phyloP scores from a whole-genome alignment of 2,113 vertebrate genomes.

The Alligator mississippiensis region DNA sequence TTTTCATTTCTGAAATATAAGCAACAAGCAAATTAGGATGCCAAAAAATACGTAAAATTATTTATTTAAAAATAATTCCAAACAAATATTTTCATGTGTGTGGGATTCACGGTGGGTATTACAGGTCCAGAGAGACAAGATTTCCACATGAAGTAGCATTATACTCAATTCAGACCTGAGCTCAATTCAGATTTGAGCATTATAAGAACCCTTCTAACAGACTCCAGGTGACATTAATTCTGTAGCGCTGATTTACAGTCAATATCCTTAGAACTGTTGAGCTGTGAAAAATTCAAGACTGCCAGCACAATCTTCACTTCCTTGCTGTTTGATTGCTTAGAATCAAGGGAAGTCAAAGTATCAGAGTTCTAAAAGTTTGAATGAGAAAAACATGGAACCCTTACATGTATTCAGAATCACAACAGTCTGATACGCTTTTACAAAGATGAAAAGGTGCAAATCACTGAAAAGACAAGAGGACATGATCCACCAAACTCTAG shows the following conservation, averaged over 20 bases:
- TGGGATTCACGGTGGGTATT: neutral
- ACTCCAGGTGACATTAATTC: neutral
- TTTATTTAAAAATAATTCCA: neutral
- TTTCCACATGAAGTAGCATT: neutral
- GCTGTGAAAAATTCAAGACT: fast-evolving
- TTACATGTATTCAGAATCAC: neutral
- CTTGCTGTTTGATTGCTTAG: neutral
- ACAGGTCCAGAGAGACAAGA: neutral
- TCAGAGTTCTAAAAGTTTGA: neutral
- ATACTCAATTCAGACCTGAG: neutral
- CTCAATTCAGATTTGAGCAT: neutral
- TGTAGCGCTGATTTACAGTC: neutral
- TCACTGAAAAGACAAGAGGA: neutral
- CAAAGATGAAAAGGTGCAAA: neutral
- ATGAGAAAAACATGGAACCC: fast-evolving
- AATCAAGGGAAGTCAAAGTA: neutral
- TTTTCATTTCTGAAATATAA: neutral
- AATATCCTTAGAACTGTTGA: fast-evolving
- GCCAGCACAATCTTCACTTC: neutral
- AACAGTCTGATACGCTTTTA: neutral
- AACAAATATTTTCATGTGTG: neutral
- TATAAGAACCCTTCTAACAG: fast-evolving
- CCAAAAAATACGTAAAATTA: neutral
- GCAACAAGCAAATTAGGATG: neutral
- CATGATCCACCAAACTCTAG: too few species aligned